Evolutionary conservation across 2,113 vertebrate species (phyloP).

Genomic region (Dicentrarchus labrax): DNA sequence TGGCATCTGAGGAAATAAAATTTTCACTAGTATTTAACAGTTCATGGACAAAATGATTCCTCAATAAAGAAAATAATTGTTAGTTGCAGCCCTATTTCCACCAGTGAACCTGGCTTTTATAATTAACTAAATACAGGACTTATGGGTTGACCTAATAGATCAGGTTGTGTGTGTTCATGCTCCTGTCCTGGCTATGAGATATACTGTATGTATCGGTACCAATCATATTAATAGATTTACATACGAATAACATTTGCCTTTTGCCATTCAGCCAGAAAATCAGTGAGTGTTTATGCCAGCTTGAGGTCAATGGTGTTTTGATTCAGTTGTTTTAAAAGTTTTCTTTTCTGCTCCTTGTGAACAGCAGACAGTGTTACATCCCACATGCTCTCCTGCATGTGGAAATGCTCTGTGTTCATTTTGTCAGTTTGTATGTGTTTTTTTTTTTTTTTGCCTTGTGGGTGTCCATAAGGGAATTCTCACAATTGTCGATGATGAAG

Average conservation of each 20-base stretch:
- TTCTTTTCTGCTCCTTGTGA: constrained; percentile 30
- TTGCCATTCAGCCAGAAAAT: constrained; percentile 35
- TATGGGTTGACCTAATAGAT: not conserved
- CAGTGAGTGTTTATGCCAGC: constrained; percentile 57
- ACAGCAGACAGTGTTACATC: constrained; percentile 46
- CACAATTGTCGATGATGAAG: constrained; percentile 43
- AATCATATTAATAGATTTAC: constrained; percentile 37
- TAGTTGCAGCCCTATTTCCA: not conserved
- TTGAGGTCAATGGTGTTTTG: constrained; percentile 65
- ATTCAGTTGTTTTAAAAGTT: constrained; percentile 49
- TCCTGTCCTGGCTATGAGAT: not conserved
- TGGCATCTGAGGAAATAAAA: no score
- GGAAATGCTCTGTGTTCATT: constrained; percentile 43
- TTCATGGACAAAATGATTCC: no score
- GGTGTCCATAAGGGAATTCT: constrained; percentile 45
- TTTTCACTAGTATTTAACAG: no score
- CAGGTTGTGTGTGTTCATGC: constrained; percentile 9
- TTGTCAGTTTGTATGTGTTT: constrained; percentile 14
- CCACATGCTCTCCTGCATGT: constrained; percentile 39
- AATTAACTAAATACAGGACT: not conserved
- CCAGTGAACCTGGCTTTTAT: not conserved
- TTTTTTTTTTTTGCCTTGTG: constrained; percentile 20
- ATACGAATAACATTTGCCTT: constrained; percentile 23
- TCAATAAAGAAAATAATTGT: no score
- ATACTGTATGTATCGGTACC: constrained; percentile 4